Evolutionary conservation across 2,888 invertebrate genomes (phyloP), one percentile per base, ranked within the genome.

Genomic region (Caenorhabditis japonica): DNA sequence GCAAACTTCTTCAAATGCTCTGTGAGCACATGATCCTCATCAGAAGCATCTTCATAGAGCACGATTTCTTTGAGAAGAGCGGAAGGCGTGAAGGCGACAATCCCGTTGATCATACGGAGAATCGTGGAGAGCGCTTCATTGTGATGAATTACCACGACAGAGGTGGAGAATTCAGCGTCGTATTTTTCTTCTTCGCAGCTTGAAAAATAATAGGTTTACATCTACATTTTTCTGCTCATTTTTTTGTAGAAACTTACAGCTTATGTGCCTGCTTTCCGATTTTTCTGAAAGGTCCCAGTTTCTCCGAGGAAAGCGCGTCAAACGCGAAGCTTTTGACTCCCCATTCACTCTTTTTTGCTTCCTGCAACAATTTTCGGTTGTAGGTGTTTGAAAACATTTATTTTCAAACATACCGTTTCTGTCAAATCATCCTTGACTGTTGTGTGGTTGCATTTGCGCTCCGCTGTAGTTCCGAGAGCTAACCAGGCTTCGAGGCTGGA

Each of bases 41-140:
- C 84, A 27, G 84, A 84, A 12, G 81, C 80, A 68, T 88, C 88
- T 56, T 88, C 88, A 58, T 86, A 86, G n/a, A 88, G 70, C 17
- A 88, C 80, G 41, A 88, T 83, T 61, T 88, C 86, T 46, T 84
- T 79, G 4, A 88, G 70, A n/a, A 83, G 71, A 7, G 80, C 39
- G 4, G 53, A 43, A 4, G 87, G 87, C 12, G 87, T 81, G 27
- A 64, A 59, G 21, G 73, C 76, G 47, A 81, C 61, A 27, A 81
- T 64, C 46, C 81, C 78, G 34, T 75, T 84, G 38, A 88, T 69
- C 83, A 86, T 87, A 62, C 97, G 91, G 74, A 97, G 91, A 25
- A 99, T 91, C 0, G 97, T 97, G 38, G 94, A 93, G 95, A 97
- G 96, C 0, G 97, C 97, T 89, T 99, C 97, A 89, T 99, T 99